Base-by-base conservation (phyloP, 2,797 vertebrate species). In the Dendrocincla fuliginosa region DNA sequence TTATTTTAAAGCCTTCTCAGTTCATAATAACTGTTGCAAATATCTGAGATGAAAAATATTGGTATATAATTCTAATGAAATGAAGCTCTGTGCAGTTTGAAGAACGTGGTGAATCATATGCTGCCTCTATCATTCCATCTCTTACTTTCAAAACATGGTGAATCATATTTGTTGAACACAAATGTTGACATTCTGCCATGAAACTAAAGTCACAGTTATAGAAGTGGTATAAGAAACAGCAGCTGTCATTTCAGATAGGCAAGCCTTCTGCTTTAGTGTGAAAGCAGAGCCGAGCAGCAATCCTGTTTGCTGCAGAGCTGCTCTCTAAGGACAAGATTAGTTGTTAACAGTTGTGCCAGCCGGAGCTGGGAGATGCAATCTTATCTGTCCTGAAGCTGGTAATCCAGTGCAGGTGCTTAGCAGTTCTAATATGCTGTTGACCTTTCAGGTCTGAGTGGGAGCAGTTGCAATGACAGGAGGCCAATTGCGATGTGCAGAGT, bases 191-290 rank as follows among this genome's bases (percentile, higher is more conserved):
- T 67, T 94, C 59, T 79, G 55, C 67, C 75, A 5, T 53, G 88
- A 89, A 95, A 60, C 80, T 94, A 8, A 64, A 94, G 76, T 86
- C 65, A 53, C 93, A 88, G 57, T 75, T 94, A 71, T 2, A 86
- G 53, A 90, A 81, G 28, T 64, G 79, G 37, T n/a, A 8, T 55
- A 55, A 80, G 82, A 86, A 93, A 75, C 50, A 88, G 76, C 85
- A 86, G 76, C 87, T 93, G 82, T 84, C 57, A 35, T 63, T 95
- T 93, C 65, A 78, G 79, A 81, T 64, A 82, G 75, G 71, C 1
- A 0, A 95, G 49, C 52, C 37, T 30, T 11, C 44, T 85, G 78
- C 68, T 85, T 60, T 49, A 56, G 56, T 0, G 16, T 44, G 81
- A 44, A 63, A 93, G 84, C 56, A 65, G 77, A 60, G 75, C 32